Conservation (phyloP, 37 sponge, comb jelly and placozoan genomes). For the Crambe crambe region DNA sequence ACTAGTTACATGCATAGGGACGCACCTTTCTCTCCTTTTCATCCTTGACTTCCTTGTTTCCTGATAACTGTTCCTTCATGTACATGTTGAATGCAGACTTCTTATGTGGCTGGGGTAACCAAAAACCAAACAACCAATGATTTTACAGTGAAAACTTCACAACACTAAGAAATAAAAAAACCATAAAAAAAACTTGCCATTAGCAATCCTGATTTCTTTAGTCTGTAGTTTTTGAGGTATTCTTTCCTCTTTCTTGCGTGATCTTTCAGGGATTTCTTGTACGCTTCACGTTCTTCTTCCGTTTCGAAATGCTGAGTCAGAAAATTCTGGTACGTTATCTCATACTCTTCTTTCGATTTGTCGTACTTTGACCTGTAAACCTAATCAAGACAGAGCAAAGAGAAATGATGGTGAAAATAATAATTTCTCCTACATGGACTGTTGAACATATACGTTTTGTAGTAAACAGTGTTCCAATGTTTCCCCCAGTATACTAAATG, state of each 20-base stretch:
- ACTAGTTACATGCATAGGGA: no score
- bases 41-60: no score
- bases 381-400: not conserved
- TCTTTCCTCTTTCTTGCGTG: not conserved
- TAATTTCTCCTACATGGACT: not conserved
- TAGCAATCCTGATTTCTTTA: not conserved
- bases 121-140: not conserved
- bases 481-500: no score
- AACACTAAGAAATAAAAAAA: not conserved
- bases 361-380: not conserved
- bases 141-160: not conserved
- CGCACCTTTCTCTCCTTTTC: no score
- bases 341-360: not conserved
- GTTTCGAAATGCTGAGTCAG: not conserved
- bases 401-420: not conserved
- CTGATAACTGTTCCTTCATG: not conserved
- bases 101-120: not conserved
- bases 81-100: not conserved
- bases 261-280: not conserved
- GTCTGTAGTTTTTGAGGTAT: not conserved
- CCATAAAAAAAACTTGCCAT: not conserved
- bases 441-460: not conserved
- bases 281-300: conserved; percentile 9
- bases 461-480: no score
- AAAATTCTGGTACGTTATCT: not conserved